phyloP scores from a whole-genome alignment of 2,888 invertebrate genomes.

The Epinotia demarniana region DNA sequence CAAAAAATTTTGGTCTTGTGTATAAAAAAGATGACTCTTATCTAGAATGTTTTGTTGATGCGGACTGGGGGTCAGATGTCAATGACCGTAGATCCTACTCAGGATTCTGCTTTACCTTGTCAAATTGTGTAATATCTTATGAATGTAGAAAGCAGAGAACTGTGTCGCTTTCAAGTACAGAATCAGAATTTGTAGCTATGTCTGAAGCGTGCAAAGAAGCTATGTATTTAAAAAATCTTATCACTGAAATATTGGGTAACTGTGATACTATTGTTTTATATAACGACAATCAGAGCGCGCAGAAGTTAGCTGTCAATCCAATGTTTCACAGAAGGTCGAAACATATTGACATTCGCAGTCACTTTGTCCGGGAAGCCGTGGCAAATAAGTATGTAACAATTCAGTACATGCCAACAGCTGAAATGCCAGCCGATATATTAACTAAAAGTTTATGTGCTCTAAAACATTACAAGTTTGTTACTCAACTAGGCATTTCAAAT shows the following conservation, averaged over 20 bases:
- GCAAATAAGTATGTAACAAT: slow-evolving; percentile 41
- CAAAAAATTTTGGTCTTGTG: not conserved
- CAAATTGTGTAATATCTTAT: slow-evolving; percentile 39
- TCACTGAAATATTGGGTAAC: slow-evolving; percentile 14
- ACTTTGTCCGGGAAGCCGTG: slow-evolving; percentile 42
- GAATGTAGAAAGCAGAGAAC: slow-evolving; percentile 39
- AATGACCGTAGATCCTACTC: slow-evolving; percentile 46
- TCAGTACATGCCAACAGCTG: slow-evolving; percentile 40
- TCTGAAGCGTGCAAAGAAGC: slow-evolving; percentile 37
- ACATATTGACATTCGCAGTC: slow-evolving; percentile 14
- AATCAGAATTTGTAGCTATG: slow-evolving; percentile 40
- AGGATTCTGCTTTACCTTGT: slow-evolving; percentile 39
- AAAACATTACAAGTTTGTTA: not conserved
- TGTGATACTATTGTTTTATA: slow-evolving; percentile 20
- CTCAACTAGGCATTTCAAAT: no score
- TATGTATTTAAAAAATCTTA: slow-evolving; percentile 33
- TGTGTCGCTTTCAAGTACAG: slow-evolving; percentile 1
- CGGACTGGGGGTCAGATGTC: slow-evolving; percentile 41
- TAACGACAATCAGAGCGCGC: slow-evolving; percentile 42
- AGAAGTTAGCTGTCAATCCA: slow-evolving; percentile 37
- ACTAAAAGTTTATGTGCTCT: slow-evolving; percentile 27
- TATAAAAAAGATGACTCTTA: slow-evolving; percentile 1
- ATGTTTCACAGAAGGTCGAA: not conserved
- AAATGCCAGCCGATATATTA: slow-evolving; percentile 45
- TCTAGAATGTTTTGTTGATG: slow-evolving; percentile 12